Percentiles rank a stretch among this genome's conserved stretches.
Conservation (phyloP, 2,888 invertebrate genomes). For the Dione vanillae region DNA sequence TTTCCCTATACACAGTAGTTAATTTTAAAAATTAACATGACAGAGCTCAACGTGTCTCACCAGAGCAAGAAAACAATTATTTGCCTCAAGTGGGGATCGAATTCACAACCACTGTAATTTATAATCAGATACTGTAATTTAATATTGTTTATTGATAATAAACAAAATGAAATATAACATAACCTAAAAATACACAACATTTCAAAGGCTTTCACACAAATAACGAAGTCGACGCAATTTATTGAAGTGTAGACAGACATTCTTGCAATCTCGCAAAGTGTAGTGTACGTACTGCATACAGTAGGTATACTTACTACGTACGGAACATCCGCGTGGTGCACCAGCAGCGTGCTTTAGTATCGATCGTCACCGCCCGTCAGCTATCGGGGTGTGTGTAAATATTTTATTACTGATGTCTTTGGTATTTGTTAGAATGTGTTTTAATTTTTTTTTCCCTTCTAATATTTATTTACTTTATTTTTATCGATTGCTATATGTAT, state of each 20-base stretch:
- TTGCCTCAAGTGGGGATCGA: no score
- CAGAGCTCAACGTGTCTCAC: no score
- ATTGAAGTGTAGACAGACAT: not conserved
- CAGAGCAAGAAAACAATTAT: no score
- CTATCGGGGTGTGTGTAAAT: conserved; percentile 20
- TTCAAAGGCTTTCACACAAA: not conserved
- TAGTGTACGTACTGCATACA: no score
- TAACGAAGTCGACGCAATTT: not conserved
- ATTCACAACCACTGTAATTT: no score
- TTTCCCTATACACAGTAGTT: no score
- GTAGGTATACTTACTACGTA: not conserved
- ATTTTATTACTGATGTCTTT: conserved; percentile 25
- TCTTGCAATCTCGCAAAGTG: not conserved
- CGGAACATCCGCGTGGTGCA: not conserved
- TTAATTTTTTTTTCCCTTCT: not conserved
- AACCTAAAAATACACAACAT: no score
- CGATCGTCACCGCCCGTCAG: conserved; percentile 18
- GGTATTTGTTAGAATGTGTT: not conserved
- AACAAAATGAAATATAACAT: no score
- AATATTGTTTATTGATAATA: no score
- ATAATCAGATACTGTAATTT: no score
- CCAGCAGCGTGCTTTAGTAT: conserved; percentile 16
- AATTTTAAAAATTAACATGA: no score
- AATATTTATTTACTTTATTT: not conserved
- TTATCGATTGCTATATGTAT: not conserved